A percentile compares a stretch with the other conserved stretches of the same genome.
Conservation (phyloP, 2,888 invertebrate species). For the Cryptophagus acutangulus region DNA sequence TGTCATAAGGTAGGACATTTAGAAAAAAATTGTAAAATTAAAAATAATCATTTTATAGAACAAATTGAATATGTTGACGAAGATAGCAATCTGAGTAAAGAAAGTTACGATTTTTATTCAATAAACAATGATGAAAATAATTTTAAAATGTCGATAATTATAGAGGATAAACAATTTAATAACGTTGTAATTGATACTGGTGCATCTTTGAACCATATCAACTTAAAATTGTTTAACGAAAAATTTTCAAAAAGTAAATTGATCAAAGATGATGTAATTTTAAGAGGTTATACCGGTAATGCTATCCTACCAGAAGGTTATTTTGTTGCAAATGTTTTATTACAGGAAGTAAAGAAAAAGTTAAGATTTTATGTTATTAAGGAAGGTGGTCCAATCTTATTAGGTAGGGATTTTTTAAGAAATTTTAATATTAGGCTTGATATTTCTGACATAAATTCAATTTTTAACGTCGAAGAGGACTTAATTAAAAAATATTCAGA, state of each 20-base stretch:
- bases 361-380: conserved; percentile 8
- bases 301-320: not conserved
- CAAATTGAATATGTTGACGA: not conserved
- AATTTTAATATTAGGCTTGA: conserved; percentile 7
- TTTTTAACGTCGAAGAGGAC: not conserved
- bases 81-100: not conserved
- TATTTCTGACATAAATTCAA: not conserved
- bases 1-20: conserved; percentile 1
- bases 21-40: not conserved
- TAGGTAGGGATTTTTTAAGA: conserved; percentile 8
- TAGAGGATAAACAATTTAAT: too few relatives aligned
- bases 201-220: not conserved
- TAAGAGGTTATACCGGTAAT: conserved; percentile 7
- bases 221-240: not conserved
- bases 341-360: not conserved
- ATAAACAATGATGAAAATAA: too few relatives aligned
- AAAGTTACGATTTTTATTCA: too few relatives aligned
- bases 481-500: conserved; percentile 6
- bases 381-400: conserved; percentile 6
- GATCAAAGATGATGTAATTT: conserved; percentile 1
- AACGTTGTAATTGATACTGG: conserved; percentile 6
- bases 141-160: too few relatives aligned
- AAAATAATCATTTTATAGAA: not conserved
- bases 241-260: conserved; percentile 5
- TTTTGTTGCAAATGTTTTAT: not conserved